Base-by-base conservation (phyloP, 2,113 vertebrate genomes). In the Callorhinus ursinus region DNA sequence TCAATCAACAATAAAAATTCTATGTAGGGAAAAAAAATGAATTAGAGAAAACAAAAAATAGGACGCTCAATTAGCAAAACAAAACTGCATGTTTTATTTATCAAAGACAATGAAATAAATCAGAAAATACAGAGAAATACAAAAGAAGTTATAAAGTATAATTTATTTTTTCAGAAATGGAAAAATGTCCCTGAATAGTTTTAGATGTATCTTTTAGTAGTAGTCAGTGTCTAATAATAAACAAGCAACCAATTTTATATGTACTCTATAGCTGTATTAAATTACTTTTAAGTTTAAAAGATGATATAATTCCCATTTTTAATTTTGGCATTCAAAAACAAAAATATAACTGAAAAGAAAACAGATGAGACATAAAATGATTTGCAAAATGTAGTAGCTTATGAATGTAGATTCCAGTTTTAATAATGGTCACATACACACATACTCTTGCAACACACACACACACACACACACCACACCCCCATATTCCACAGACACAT, bases 51-150 rank as follows among this genome's bases (percentile, higher is more conserved):
- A 11, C 13, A 65, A 95, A 87, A 98, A 97, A 31, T 39, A 1
- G 59, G 88, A 98, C 88, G 61, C 96, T 98, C 90, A 96, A 96
- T 98, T 98, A 98, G 98, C 98, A 98, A 99, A 98, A 98, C 97
- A 98, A 99, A 98, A 98, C 92, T 97, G 53, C 15, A 98, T 95
- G 95, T 97, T 99, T 98, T 98, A 98, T 99, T 98, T 11, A 67
- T 57, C 97, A 95, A 92, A 92, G 94, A 98, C 98, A 98, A 98
- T 93, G 95, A 96, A 98, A 96, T 98, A 98, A 98, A 97, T 97
- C 61, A 98, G 92, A 98, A 98, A 96, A 97, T 96, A 98, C 31
- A 98, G 74, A 77, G 63, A 98, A 98, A 95, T 98, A 98, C 92
- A 98, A 97, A 98, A 98, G 88, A 94, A 95, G 93, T 97, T 97